Percentiles rank a stretch among this genome's conserved stretches.
Evolutionary conservation across 2,797 vertebrate species (phyloP).

Genomic region (Sebastes minor): DNA sequence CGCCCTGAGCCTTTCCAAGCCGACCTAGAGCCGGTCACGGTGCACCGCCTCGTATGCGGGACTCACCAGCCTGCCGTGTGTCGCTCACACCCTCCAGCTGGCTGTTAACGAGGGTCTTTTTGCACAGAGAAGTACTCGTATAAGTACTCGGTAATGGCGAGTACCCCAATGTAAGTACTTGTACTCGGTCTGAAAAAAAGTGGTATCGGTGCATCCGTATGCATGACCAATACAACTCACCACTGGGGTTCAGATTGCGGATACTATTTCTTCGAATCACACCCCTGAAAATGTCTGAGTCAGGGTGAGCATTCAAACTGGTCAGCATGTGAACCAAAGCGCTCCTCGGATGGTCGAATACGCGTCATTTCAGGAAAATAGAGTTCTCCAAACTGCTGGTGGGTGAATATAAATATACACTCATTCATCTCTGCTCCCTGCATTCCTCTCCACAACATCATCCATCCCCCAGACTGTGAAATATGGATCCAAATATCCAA

Average conservation of each 20-base stretch:
- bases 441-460: constrained; percentile 21
- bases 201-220: no score
- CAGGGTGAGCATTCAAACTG: background rate
- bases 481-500: constrained; percentile 46
- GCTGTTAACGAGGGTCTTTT: no score
- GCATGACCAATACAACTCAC: background rate
- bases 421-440: constrained; percentile 3
- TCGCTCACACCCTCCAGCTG: no score
- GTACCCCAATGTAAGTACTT: no score
- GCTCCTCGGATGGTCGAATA: background rate
- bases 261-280: background rate
- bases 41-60: no score
- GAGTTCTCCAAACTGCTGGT: background rate
- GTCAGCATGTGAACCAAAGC: background rate
- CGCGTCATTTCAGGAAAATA: constrained; percentile 1
- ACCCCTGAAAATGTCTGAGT: background rate
- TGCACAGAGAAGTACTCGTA: no score
- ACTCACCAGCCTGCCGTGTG: no score
- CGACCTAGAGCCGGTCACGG: no score
- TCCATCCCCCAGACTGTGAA: constrained; percentile 47
- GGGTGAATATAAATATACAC: constrained; percentile 7
- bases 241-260: background rate
- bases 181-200: no score
- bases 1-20: no score
- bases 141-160: no score